Base-by-base conservation (phyloP, 2,888 invertebrate genomes). In the Eustalomyia histrio region DNA sequence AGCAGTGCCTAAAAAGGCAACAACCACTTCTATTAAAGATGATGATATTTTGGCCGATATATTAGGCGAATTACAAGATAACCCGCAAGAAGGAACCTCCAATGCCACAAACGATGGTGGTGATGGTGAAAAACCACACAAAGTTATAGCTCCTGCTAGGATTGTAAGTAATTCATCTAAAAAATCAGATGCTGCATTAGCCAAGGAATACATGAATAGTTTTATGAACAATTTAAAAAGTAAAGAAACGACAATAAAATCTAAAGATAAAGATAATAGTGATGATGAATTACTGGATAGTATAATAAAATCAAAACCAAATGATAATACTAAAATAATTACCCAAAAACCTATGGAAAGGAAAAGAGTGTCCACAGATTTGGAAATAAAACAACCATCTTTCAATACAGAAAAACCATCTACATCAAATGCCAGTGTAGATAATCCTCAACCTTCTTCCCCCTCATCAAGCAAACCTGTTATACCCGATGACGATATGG, bases 11-110 rank as follows among this genome's bases (percentile, higher is more conserved):
- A 97, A 96, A 87, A 96, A 95, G 87, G 94, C 94, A 88, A 94
- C 87, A 29, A 76, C 85, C 0, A 83, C 87, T 8, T 92, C 93
- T 1, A 91, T 95, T 83, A 94, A 94, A 18, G 95, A 96, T 83
- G 97, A 98, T 90, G 94, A 96, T 86, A 93, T 95, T 82, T 90
- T 96, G 21, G 94, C 94, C 33, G 95, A 95, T 87, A 92, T 96
- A 60, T 92, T 96, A 89, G 94, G 93, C 8, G 95, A 95, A 89
- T 90, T 94, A 1, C 92, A 93, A 39, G 85, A 87, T 10, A 85
- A 86, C 16, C 65, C 85, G 12, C 29, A 73, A 12, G 72, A 68
- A 4, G 21, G 71, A 1, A 64, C 68, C 0, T 33, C 58, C 7
- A 8, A 39, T 16, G 57, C 3, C 7, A 16, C 29, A 29, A 29